These are phyloP conservation scores for Cyanistes caeruleus DNA, from an alignment of 2,113 vertebrate genomes.

Conservation along the genomic window DNA sequence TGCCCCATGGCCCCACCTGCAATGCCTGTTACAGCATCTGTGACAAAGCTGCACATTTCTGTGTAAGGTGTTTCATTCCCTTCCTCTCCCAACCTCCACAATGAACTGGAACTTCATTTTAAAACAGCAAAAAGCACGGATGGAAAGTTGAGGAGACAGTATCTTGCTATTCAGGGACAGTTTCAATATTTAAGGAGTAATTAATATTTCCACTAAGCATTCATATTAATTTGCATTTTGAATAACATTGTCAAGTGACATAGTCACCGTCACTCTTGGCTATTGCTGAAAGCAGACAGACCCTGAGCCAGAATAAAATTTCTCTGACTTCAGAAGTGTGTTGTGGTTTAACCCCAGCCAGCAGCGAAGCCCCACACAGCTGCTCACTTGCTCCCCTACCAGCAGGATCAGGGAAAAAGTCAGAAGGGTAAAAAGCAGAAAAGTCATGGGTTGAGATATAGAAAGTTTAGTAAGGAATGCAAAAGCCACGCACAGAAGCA, in stretches of 20 bases:
- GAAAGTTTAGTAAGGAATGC: neutral
- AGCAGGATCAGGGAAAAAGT: neutral
- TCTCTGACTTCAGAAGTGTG: neutral
- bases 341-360: neutral
- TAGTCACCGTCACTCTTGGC: neutral
- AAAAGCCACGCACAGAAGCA: neutral
- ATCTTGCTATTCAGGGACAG: neutral
- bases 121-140: neutral
- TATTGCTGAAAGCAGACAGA: neutral
- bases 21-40: neutral
- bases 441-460: neutral
- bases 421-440: neutral
- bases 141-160: neutral
- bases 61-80: neutral
- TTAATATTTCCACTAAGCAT: neutral
- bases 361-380: neutral
- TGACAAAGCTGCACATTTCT: neutral
- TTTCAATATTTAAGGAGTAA: slow-evolving; percentile 16
- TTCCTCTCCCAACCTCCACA: neutral
- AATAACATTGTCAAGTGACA: neutral
- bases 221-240: neutral
- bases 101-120: neutral
- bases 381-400: neutral
- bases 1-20: neutral
- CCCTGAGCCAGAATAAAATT: neutral